Conservation (phyloP, 1,140 invertebrate species). For the Magallana ariakensis region DNA sequence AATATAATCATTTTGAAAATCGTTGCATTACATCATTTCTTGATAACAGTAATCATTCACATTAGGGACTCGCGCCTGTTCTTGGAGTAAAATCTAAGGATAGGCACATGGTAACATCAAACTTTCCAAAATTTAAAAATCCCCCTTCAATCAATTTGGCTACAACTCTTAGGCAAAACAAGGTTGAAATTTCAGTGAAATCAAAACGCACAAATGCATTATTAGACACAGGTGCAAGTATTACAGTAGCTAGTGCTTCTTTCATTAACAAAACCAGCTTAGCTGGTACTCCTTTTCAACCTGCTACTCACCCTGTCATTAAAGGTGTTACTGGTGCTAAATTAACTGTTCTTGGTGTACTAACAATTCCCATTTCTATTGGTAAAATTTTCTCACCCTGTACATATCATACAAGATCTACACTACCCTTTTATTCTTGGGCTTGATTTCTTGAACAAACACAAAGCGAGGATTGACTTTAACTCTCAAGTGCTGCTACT, state of each 20-base stretch:
- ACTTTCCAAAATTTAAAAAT: background rate
- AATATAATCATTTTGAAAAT: slow-evolving; percentile 27
- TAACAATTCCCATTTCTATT: background rate
- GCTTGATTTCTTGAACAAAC: slow-evolving; percentile 42
- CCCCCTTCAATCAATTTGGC: slow-evolving; percentile 24
- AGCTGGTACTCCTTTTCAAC: background rate
- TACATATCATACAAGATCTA: slow-evolving; percentile 37
- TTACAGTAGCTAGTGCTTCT: slow-evolving; percentile 14
- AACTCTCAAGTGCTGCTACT: background rate
- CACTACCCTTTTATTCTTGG: slow-evolving; percentile 46
- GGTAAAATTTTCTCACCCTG: slow-evolving; percentile 18
- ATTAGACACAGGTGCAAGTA: slow-evolving; percentile 38
- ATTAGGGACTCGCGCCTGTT: slow-evolving; percentile 39
- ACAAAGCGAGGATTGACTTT: slow-evolving; percentile 33
- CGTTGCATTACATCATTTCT: background rate
- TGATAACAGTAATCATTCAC: background rate
- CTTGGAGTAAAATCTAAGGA: slow-evolving; percentile 31
- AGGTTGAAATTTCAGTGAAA: background rate
- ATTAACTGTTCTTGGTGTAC: slow-evolving; percentile 17
- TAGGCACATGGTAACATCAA: slow-evolving; percentile 25
- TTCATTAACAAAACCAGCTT: slow-evolving; percentile 9
- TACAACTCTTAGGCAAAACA: slow-evolving; percentile 27
- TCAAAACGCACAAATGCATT: background rate
- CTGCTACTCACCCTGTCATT: slow-evolving; percentile 16
- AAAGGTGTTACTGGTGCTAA: slow-evolving; percentile 13